phyloP scores from a whole-genome alignment of 2,888 invertebrate genomes.

The Pristionchus fissidentatus region DNA sequence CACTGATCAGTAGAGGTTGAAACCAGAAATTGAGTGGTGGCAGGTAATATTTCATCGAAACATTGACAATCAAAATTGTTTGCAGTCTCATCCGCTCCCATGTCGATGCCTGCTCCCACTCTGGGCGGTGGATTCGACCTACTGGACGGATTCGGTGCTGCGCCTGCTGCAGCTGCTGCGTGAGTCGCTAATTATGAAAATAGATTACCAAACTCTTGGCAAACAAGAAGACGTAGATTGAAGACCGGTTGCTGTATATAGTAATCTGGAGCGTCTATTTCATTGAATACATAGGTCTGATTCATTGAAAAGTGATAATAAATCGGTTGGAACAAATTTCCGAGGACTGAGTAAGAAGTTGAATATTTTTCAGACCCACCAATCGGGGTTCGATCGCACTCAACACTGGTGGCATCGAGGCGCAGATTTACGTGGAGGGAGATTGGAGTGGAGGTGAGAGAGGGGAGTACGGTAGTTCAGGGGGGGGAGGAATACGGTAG shows the following conservation, averaged over 20 bases:
- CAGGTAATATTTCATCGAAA: too few relatives aligned
- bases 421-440: conserved; percentile 65
- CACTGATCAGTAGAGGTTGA: too few relatives aligned
- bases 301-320: too few relatives aligned
- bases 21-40: too few relatives aligned
- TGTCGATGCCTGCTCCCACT: background rate
- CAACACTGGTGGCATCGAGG: conserved; percentile 69
- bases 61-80: background rate
- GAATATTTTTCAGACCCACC: background rate
- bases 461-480: background rate
- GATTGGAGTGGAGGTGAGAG: conserved; percentile 55
- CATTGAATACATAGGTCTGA: too few relatives aligned
- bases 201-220: background rate
- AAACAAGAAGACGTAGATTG: too few relatives aligned
- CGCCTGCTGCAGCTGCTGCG: conserved; percentile 25
- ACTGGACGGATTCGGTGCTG: conserved; percentile 53
- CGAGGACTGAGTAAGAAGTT: background rate
- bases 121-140: conserved; percentile 54
- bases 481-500: too few relatives aligned
- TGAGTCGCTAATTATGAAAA: background rate
- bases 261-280: too few relatives aligned
- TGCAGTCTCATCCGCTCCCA: background rate
- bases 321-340: too few relatives aligned
- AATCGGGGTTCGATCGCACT: conserved; percentile 63
- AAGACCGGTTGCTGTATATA: too few relatives aligned